Conservation (phyloP, 2,797 vertebrate species). For the Bovichtus variegatus region DNA sequence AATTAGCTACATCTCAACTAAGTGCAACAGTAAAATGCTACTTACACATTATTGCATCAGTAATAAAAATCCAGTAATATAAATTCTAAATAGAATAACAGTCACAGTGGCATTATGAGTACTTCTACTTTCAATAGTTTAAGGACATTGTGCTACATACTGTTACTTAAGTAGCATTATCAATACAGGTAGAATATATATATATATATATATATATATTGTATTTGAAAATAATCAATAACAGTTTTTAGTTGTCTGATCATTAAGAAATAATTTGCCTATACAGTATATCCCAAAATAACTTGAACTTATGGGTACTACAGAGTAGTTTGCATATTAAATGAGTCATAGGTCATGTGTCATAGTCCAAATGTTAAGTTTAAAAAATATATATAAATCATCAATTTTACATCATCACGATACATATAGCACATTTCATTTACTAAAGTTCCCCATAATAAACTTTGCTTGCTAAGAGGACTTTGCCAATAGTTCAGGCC, state of each 20-base stretch:
- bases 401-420: conserved; percentile 19
- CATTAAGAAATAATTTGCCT: background rate
- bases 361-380: background rate
- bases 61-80: conserved; percentile 4
- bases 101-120: background rate
- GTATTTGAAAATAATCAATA: conserved; percentile 4
- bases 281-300: background rate
- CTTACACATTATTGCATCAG: background rate
- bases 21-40: background rate
- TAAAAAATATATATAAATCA: conserved; percentile 8
- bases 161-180: background rate
- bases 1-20: background rate
- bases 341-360: background rate
- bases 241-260: conserved; percentile 5
- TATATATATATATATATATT: no score
- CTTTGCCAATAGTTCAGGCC: conserved; percentile 33
- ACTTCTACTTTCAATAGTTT: background rate
- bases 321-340: conserved; percentile 19
- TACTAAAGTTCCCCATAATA: conserved; percentile 18
- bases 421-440: conserved; percentile 8
- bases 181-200: background rate
- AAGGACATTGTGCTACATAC: background rate
- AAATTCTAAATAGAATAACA: background rate
- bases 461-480: conserved; percentile 13
- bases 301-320: conserved; percentile 28